phyloP scores from a whole-genome alignment of 2,888 invertebrate species.

The Leptinotarsa haldemani region DNA sequence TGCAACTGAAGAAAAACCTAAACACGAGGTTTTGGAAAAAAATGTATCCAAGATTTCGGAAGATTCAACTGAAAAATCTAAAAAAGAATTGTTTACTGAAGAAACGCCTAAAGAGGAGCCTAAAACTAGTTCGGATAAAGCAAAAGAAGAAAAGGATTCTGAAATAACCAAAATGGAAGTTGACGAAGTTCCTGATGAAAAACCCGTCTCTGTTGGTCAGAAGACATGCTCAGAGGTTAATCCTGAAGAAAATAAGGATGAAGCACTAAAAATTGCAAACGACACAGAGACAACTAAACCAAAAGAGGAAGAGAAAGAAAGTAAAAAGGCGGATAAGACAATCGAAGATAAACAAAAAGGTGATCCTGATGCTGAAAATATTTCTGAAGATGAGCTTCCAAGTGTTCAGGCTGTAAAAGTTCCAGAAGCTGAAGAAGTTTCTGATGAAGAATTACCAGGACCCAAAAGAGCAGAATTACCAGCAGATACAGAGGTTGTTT shows the following conservation, averaged over 20 bases:
- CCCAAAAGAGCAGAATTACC: conserved; percentile 78
- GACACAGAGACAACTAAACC: conserved; percentile 59
- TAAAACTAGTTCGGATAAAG: neutral
- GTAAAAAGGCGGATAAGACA: conserved; percentile 32
- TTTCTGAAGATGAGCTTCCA: conserved; percentile 86
- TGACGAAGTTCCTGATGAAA: conserved; percentile 50
- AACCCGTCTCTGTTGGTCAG: neutral
- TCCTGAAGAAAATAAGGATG: neutral
- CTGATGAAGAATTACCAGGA: conserved; percentile 80
- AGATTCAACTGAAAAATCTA: conserved; percentile 5
- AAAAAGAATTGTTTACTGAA: conserved; percentile 13
- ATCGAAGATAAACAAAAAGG: conserved; percentile 59
- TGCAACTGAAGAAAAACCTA: conserved; percentile 1
- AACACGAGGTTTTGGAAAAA: conserved; percentile 4
- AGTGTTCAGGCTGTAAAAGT: conserved; percentile 79
- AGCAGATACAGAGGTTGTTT: conserved; percentile 80
- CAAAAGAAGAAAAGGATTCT: conserved; percentile 12
- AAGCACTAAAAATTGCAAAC: conserved; percentile 44
- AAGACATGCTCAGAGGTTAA: conserved; percentile 45
- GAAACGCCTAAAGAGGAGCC: neutral
- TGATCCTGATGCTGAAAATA: conserved; percentile 86
- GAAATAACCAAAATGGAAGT: conserved; percentile 14
- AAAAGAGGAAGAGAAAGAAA: conserved; percentile 24
- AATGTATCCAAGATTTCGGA: neutral
- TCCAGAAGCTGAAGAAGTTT: conserved; percentile 86